Evolutionary conservation across 2,113 vertebrate genomes (phyloP).

Genomic region (Amphiprion ocellaris): DNA sequence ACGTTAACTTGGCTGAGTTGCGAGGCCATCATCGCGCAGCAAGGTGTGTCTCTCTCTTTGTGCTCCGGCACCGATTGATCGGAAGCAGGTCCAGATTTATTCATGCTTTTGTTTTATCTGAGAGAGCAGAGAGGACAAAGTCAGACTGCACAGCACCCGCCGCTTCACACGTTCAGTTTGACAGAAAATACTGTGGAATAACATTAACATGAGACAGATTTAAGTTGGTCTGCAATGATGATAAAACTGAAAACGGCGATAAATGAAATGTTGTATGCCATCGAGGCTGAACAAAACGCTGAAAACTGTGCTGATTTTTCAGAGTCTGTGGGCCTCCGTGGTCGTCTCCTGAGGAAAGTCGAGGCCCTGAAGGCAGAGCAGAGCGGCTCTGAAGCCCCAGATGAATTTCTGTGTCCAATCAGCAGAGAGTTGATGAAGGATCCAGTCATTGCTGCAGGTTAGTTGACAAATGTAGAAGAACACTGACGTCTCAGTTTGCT

Average conservation of each 20-base stretch:
- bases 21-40: slow-evolving; percentile 23
- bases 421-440: slow-evolving; percentile 91
- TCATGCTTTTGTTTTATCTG: slow-evolving; percentile 22
- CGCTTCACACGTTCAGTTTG: background rate
- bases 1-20: slow-evolving; percentile 21
- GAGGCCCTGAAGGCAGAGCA: slow-evolving; percentile 83
- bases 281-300: background rate
- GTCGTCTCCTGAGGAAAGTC: slow-evolving; percentile 87
- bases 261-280: background rate
- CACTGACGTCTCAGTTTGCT: background rate
- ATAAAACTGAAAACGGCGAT: background rate
- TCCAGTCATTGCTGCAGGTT: slow-evolving; percentile 92
- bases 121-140: slow-evolving; percentile 17
- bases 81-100: slow-evolving; percentile 36
- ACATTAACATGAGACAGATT: too few species aligned
- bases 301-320: slow-evolving; percentile 9
- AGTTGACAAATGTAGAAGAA: slow-evolving; percentile 2
- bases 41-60: slow-evolving; percentile 14
- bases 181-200: background rate
- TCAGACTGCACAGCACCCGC: slow-evolving; percentile 15
- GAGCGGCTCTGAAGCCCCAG: slow-evolving; percentile 80
- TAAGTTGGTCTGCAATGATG: background rate
- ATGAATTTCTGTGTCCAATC: slow-evolving; percentile 93
- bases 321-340: slow-evolving; percentile 90
- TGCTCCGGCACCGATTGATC: slow-evolving; percentile 37